Evolutionary conservation across 2,888 invertebrate genomes (phyloP), one percentile per base, ranked within the genome.

Genomic region (Mimas tiliae): DNA sequence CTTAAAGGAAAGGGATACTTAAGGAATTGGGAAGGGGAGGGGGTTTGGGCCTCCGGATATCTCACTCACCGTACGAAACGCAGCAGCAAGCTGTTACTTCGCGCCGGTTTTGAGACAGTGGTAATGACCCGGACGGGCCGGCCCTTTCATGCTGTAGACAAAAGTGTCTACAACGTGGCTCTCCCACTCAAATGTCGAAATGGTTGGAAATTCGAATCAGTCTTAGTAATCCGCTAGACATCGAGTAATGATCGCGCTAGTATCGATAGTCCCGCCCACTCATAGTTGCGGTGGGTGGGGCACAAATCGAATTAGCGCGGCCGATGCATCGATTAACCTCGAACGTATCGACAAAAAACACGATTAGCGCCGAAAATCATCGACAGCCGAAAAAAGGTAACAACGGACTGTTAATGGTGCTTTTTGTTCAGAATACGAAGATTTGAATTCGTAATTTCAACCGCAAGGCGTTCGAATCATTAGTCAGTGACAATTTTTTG

Each of bases 401-500:
- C 89, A 86, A 87, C 88, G 86, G 83, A 79, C 85, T 75, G 87
- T 90, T 93, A 93, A 93, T 93, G 92, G 90, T 82, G 86, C 90
- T 93, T 93, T 93, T 93, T 93, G 91, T 93, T 90, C 86, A 80
- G 87, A 91, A 89, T 87, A 87, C 87, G 85, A 93, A 91, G 91
- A 92, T 93, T 93, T 91, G 93, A 92, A 92, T 93, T 88, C 92
- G 92, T 93, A 91, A 93, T 93, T 93, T 87, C 85, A 86, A 92
- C 93, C 93, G 86, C 93, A 91, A 92, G 90, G 86, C 91, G 89
- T 91, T 90, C 88, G 90, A 90, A 92, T 92, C 93, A 93, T 93
- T 93, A 92, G 93, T 93, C 93, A 93, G 91, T 93, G 93, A 93
- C 93, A 93, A 91, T 93, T 92, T 91, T 91, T 93, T 91, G 87